Percentiles rank a stretch among this genome's conserved stretches.
Conservation (phyloP, 2,797 vertebrate species). For the Scleropages formosus region DNA sequence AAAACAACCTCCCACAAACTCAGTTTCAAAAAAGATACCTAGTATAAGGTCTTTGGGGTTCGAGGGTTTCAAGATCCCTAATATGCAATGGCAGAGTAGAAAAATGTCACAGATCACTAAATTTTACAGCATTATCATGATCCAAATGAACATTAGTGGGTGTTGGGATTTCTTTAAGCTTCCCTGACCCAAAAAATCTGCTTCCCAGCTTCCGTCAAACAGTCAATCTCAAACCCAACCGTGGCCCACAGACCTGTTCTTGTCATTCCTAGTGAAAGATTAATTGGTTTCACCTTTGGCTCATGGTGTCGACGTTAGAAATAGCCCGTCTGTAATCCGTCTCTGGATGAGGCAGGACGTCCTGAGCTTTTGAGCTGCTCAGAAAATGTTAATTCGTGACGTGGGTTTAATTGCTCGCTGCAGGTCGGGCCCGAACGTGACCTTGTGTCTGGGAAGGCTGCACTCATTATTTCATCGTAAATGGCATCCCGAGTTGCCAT, state of each 20-base stretch:
- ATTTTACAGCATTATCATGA: neutral
- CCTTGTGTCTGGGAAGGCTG: slow-evolving; percentile 16
- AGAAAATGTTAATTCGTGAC: slow-evolving; percentile 47
- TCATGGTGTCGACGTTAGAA: slow-evolving; percentile 43
- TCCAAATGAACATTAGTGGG: neutral
- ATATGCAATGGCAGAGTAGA: no score
- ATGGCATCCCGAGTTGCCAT: slow-evolving; percentile 6
- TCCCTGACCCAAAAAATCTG: neutral
- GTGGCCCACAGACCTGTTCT: slow-evolving; percentile 27
- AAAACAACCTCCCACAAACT: neutral
- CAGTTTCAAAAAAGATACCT: neutral
- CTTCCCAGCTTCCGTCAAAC: neutral
- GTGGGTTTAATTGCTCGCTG: slow-evolving; percentile 42
- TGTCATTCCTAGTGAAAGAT: slow-evolving; percentile 37
- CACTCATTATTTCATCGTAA: slow-evolving; percentile 26
- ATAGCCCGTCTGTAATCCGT: slow-evolving; percentile 59
- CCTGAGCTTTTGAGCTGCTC: slow-evolving; percentile 55
- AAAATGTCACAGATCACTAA: no score
- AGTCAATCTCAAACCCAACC: slow-evolving; percentile 25
- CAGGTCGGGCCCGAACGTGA: slow-evolving; percentile 26
- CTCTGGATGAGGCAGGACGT: slow-evolving; percentile 51
- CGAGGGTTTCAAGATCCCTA: neutral
- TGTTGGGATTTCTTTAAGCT: neutral
- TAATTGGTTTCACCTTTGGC: slow-evolving; percentile 57
- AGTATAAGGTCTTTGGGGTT: neutral